Conservation (phyloP, 2,113 vertebrate genomes). For the Ardeotis arabs region DNA sequence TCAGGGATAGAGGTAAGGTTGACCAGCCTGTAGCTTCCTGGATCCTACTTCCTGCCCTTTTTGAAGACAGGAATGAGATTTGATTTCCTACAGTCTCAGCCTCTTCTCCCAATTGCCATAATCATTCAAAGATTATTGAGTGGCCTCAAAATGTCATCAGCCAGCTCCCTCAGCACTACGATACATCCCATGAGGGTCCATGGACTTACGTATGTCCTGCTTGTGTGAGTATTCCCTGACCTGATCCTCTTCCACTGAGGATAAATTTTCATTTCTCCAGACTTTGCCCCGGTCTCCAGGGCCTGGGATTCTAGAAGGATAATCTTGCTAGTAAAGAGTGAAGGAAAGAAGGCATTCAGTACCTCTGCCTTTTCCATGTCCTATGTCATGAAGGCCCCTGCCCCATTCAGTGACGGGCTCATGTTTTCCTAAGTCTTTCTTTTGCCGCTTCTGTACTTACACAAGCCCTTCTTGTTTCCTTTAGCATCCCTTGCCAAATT, state of each 20-base stretch:
- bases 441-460: background rate
- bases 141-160: no score
- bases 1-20: no score
- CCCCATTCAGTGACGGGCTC: background rate
- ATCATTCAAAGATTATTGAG: no score
- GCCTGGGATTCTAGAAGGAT: background rate
- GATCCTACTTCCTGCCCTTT: no score
- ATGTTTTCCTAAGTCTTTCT: background rate
- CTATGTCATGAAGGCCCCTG: background rate
- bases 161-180: background rate
- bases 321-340: background rate
- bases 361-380: background rate
- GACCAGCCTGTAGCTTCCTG: no score
- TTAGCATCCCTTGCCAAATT: no score
- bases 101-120: no score
- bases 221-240: background rate
- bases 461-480: background rate
- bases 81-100: no score
- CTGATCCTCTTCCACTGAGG: background rate
- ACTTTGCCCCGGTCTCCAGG: background rate
- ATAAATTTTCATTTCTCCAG: background rate
- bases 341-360: background rate
- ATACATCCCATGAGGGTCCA: background rate
- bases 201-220: rapidly evolving
- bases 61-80: no score